A percentile compares a stretch with the other conserved stretches of the same genome.
Conservation (phyloP, 2,113 vertebrate genomes). For the Patagioenas fasciata region DNA sequence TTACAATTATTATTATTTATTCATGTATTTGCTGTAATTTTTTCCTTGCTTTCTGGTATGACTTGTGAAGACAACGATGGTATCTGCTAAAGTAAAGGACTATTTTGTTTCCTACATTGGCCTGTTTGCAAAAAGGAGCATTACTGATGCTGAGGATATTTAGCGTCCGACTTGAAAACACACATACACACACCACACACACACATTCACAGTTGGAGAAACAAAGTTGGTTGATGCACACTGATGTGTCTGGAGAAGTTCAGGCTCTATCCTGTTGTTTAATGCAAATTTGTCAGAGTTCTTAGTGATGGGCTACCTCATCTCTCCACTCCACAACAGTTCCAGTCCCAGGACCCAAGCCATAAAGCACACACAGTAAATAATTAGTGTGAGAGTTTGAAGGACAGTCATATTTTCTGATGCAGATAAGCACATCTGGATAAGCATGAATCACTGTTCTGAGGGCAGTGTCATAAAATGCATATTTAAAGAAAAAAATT, state of each 20-base stretch:
- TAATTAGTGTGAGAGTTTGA: neutral
- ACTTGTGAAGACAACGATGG: neutral
- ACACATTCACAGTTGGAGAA: neutral
- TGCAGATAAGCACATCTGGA: neutral
- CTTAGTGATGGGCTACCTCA: neutral
- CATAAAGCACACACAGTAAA: neutral
- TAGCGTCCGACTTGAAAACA: neutral
- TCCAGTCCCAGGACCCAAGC: neutral
- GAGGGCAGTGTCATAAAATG: neutral
- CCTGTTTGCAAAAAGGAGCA: neutral
- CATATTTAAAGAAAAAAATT: neutral
- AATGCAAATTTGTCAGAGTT: neutral
- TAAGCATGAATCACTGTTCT: neutral
- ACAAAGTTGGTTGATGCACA: neutral
- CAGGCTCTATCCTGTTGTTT: neutral
- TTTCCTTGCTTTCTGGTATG: neutral
- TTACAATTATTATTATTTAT: neutral
- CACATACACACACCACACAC: too few species aligned
- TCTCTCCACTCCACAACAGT: neutral
- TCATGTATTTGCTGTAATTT: neutral
- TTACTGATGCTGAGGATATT: neutral
- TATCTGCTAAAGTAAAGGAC: neutral
- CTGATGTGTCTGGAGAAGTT: neutral
- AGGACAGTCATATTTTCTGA: neutral
- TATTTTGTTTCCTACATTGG: neutral